These are phyloP conservation scores for Dicrostonyx torquatus DNA, from an alignment of 2,797 vertebrate genomes.

Conservation along the genomic window DNA sequence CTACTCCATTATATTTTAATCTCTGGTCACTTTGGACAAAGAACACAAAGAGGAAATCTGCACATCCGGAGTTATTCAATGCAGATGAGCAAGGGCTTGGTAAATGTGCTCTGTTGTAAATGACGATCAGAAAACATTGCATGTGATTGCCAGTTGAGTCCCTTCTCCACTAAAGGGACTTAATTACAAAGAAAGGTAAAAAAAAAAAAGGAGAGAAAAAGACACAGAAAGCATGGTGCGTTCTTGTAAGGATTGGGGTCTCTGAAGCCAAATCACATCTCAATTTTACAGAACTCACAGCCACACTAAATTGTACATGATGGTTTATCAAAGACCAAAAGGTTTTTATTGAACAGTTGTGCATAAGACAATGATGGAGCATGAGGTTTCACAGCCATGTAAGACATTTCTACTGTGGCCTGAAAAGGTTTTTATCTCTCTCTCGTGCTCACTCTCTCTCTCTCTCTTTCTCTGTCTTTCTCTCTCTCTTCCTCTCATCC, in stretches of 20 bases:
- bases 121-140: background rate
- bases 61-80: background rate
- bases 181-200: background rate
- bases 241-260: background rate
- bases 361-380: background rate
- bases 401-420: background rate
- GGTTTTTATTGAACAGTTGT: background rate
- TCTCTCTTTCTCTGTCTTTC: background rate
- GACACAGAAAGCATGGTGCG: background rate
- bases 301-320: background rate
- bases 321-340: background rate
- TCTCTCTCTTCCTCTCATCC: background rate
- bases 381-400: rapidly evolving
- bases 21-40: background rate
- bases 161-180: background rate
- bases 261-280: background rate
- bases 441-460: background rate
- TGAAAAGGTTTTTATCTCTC: background rate
- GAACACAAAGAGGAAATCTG: background rate
- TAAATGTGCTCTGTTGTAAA: background rate
- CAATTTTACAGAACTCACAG: background rate
- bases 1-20: background rate
- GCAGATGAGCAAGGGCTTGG: background rate
- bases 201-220: background rate
- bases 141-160: background rate